phyloP scores from a whole-genome alignment of 2,888 invertebrate species.

The Parasteatoda lunata region DNA sequence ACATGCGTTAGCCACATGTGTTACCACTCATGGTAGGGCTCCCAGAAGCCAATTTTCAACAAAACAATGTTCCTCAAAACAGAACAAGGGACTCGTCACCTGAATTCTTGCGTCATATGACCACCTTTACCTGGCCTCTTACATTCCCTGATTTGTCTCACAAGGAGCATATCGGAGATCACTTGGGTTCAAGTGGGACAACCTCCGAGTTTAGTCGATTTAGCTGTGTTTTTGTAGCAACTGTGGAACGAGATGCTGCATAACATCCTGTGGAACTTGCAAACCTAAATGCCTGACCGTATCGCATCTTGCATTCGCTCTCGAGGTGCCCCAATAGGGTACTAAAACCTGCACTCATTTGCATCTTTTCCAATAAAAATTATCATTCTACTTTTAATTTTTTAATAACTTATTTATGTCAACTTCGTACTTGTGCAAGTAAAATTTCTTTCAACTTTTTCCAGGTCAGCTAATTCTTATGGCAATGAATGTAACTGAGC shows the following conservation, averaged over 20 bases:
- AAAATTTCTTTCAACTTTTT: not conserved
- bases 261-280: too few species aligned
- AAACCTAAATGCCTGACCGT: too few species aligned
- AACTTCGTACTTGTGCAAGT: not conserved
- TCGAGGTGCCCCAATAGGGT: not conserved
- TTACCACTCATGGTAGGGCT: too few species aligned
- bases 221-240: too few species aligned
- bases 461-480: not conserved
- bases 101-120: not conserved
- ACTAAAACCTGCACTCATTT: not conserved
- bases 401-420: not conserved
- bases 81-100: not conserved
- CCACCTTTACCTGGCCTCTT: conserved; percentile 4
- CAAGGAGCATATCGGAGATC: not conserved
- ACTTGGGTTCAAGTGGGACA: not conserved
- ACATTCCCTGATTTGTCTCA: not conserved
- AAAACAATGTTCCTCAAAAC: not conserved
- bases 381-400: not conserved
- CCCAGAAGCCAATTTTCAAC: not conserved
- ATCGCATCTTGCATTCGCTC: too few species aligned
- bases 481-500: not conserved
- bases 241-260: too few species aligned
- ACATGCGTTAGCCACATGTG: too few species aligned
- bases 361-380: not conserved
- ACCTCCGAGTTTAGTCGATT: too few species aligned